A percentile compares a stretch with the other conserved stretches of the same genome.
These are phyloP conservation scores for Phaethon lepturus DNA, from an alignment of 2,113 vertebrate genomes.

Conservation along the genomic window DNA sequence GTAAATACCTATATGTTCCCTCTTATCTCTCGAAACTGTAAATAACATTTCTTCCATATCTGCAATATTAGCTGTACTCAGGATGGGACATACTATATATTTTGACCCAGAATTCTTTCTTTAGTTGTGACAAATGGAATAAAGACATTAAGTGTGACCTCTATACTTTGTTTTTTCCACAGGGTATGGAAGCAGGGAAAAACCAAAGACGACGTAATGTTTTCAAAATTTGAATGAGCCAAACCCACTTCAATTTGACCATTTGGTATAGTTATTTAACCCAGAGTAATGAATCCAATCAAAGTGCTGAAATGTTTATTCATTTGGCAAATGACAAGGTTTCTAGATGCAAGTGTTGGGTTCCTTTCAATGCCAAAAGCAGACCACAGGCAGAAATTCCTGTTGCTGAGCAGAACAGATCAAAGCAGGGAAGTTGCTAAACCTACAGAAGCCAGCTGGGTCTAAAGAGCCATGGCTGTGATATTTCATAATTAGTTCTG, in stretches of 20 bases:
- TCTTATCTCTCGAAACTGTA: not conserved
- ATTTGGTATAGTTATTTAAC: not conserved
- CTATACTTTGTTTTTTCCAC: not conserved
- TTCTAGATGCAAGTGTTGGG: not conserved
- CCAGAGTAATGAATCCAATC: not conserved
- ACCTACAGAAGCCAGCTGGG: not conserved
- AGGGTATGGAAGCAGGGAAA: not conserved
- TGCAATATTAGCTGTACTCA: not conserved
- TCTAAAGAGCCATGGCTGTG: not conserved
- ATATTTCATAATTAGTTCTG: not conserved
- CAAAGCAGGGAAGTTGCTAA: not conserved
- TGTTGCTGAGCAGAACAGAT: not conserved
- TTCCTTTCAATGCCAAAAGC: slow-evolving; percentile 13
- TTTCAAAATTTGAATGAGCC: not conserved
- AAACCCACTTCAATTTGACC: not conserved
- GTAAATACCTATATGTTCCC: not conserved
- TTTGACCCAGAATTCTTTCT: not conserved
- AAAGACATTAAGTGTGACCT: not conserved
- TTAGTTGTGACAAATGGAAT: not conserved
- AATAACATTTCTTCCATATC: not conserved
- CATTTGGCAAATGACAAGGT: not conserved
- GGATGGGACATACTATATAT: not conserved
- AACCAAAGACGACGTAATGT: not conserved
- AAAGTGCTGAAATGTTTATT: slow-evolving; percentile 48
- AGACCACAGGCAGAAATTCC: not conserved